A percentile compares a stretch with the other conserved stretches of the same genome.
phyloP scores from a whole-genome alignment of 2,113 vertebrate genomes.

The Carassius auratus region DNA sequence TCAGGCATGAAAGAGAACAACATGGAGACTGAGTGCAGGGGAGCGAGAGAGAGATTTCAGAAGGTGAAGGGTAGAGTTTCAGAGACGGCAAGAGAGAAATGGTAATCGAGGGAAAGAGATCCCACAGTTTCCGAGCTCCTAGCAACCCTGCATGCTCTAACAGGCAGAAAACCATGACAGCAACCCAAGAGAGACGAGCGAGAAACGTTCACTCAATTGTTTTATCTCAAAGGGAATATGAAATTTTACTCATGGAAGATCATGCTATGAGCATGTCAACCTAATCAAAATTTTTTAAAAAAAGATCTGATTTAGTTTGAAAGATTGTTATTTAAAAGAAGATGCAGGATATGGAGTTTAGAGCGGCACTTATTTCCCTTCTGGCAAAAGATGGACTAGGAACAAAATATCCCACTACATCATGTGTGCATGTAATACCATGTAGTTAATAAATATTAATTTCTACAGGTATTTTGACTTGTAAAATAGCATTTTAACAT shows the following conservation, averaged over 20 bases:
- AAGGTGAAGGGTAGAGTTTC: not conserved
- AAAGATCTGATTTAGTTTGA: slow-evolving; percentile 1
- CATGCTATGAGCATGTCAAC: not conserved
- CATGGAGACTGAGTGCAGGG: not conserved
- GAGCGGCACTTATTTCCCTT: not conserved
- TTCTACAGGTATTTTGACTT: not conserved
- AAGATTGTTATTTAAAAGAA: not conserved
- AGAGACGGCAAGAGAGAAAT: not conserved
- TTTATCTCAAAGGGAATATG: slow-evolving; percentile 36
- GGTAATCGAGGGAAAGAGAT: slow-evolving; percentile 15
- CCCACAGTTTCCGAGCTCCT: slow-evolving; percentile 23
- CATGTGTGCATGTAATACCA: not conserved
- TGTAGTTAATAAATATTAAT: not conserved
- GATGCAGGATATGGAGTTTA: not conserved
- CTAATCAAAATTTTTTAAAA: slow-evolving; percentile 22
- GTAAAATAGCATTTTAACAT: not conserved
- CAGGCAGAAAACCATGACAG: slow-evolving; percentile 39
- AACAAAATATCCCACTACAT: not conserved
- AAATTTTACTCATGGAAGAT: slow-evolving; percentile 18
- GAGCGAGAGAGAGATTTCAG: slow-evolving; percentile 17
- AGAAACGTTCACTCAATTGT: slow-evolving; percentile 19
- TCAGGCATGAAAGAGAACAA: not conserved
- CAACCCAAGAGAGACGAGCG: slow-evolving; percentile 15
- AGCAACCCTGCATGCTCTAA: slow-evolving; percentile 38
- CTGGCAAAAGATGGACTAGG: not conserved